Evolutionary conservation across 2,797 vertebrate species (phyloP).

Genomic region (Alauda arvensis): DNA sequence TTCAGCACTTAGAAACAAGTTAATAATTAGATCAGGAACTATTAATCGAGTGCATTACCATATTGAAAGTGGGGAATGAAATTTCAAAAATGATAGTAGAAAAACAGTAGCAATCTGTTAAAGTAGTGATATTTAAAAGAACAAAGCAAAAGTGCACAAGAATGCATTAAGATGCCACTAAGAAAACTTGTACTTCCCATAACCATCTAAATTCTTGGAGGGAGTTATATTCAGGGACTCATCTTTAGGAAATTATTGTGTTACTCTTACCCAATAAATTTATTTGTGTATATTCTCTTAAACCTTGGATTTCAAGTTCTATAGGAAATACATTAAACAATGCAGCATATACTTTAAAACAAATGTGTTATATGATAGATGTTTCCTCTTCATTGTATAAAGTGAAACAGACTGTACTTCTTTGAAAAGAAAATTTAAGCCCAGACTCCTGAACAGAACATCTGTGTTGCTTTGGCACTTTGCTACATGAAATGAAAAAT

Average conservation of each 20-base stretch:
- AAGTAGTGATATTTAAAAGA: background rate
- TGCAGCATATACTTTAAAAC: background rate
- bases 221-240: background rate
- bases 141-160: background rate
- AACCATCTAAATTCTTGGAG: background rate
- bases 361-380: background rate
- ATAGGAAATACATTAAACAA: background rate
- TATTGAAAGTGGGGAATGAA: background rate
- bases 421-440: background rate
- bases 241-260: background rate
- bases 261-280: background rate
- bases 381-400: background rate
- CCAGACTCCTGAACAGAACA: slow-evolving; percentile 18
- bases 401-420: background rate
- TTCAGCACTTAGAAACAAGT: background rate
- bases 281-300: background rate
- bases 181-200: background rate
- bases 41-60: background rate
- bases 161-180: background rate
- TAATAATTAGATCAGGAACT: background rate
- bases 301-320: background rate
- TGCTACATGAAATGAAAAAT: slow-evolving; percentile 27
- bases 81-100: background rate
- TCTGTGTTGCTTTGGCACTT: slow-evolving; percentile 44
- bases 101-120: background rate